Evolutionary conservation across 1,140 invertebrate genomes (phyloP), one percentile per base, ranked within the genome.

Genomic region (Leptinotarsa undecemlineata): DNA sequence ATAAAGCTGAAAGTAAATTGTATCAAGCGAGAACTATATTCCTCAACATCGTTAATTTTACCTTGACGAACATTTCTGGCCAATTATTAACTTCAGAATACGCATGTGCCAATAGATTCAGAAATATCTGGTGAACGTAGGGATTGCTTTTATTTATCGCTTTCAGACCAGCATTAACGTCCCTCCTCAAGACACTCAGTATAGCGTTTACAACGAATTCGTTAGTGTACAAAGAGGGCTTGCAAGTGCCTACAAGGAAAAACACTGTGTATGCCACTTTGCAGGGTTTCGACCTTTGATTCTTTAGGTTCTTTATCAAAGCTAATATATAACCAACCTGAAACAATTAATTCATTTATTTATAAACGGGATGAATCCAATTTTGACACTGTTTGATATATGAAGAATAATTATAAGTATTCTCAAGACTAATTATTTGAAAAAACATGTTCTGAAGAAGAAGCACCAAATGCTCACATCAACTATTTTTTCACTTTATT

Each of bases 31-130:
- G 51, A 0, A 19, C 13, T 57, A 57, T 57, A 57, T 5, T 57
- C 6, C 51, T 19, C 4, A n/a, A 57, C 51, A 57, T 0, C n/a
- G 1, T 19, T 57, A n/a, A n/a, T 15, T n/a, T 62, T 21, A 93
- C 92, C 88, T 91, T 92, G 3, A 93, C 87, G 85, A 95, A 93
- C 71, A 89, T 86, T 79, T 94, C 93, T 4, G 94, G 93, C 94
- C 94, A 95, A 74, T 90, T 90, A 66, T 88, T 90, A 71, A 89
- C 90, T 33, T 95, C 95, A 61, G 90, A 87, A 86, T 93, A 96
- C 15, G 92, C 94, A 76, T 91, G 88, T 84, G 94, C 90, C 19
- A 99, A 86, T 76, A 98, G 88, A 87, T 96, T 97, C 71, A 94
- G 93, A 48, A 94, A 93, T 14, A 98, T 84, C 15, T 97, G 92